Percentiles rank a stretch among this genome's conserved stretches.
Evolutionary conservation across 1,140 invertebrate genomes (phyloP).

Genomic region (Chironomus striatipennis): DNA sequence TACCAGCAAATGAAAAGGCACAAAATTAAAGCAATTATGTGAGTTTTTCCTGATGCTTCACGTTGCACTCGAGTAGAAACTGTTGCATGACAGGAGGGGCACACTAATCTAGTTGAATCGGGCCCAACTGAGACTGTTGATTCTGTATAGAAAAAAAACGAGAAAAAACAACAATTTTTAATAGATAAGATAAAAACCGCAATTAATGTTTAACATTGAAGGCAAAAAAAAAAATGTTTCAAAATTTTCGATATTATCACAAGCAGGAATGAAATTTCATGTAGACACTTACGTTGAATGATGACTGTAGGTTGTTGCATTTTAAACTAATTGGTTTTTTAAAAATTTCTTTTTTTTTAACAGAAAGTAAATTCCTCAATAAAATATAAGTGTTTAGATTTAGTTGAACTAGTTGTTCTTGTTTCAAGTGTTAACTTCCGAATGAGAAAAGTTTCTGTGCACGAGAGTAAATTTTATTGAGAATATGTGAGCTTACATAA

Average conservation of each 20-base stretch:
- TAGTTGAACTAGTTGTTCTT: background rate
- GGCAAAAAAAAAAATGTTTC: too few species aligned
- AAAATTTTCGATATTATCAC: background rate
- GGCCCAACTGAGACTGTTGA: slow-evolving; percentile 37
- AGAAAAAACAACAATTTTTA: background rate
- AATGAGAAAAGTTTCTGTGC: background rate
- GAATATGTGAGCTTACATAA: too few species aligned
- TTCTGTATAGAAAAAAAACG: background rate
- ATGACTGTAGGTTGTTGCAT: slow-evolving; percentile 16
- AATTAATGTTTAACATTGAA: too few species aligned
- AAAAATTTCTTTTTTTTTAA: background rate
- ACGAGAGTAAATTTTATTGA: too few species aligned
- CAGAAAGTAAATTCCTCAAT: too few species aligned
- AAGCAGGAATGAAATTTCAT: background rate
- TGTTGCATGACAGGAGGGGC: slow-evolving; percentile 47
- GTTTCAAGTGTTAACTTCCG: background rate
- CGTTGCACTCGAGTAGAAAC: slow-evolving; percentile 45
- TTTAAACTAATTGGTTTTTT: background rate
- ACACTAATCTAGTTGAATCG: slow-evolving; percentile 40
- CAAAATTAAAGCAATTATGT: slow-evolving; percentile 49
- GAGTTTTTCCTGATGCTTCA: slow-evolving; percentile 48
- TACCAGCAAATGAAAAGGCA: slow-evolving; percentile 45
- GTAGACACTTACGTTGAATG: background rate
- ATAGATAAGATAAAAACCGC: too few species aligned
- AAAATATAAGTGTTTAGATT: background rate